phyloP scores from a whole-genome alignment of 1,140 invertebrate genomes.

The Elysia chlorotica region DNA sequence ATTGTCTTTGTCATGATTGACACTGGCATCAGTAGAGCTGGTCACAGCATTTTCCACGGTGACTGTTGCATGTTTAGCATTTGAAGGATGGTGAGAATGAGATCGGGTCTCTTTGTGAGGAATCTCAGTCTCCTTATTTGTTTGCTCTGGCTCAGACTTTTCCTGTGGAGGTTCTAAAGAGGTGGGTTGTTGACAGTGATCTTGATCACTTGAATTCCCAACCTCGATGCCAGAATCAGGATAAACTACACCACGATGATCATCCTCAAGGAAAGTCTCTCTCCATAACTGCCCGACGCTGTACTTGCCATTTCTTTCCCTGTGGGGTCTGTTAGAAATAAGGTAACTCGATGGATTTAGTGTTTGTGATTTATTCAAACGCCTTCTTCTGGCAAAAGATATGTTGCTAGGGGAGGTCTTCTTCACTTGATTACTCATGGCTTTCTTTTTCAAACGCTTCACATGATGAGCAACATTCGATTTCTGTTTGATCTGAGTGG shows the following conservation, averaged over 20 bases:
- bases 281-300: slow-evolving; percentile 20
- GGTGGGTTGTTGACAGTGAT: not conserved
- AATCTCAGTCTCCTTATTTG: not conserved
- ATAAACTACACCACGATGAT: slow-evolving; percentile 1
- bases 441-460: not conserved
- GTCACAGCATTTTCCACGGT: slow-evolving; percentile 3
- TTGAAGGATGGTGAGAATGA: not conserved
- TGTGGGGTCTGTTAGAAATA: slow-evolving; percentile 19
- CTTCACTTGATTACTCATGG: not conserved
- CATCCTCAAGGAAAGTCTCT: slow-evolving; percentile 21
- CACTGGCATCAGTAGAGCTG: not conserved
- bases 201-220: slow-evolving; percentile 14
- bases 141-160: not conserved
- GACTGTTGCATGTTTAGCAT: not conserved
- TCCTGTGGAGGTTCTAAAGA: not conserved
- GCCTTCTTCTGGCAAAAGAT: not conserved
- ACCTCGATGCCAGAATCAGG: slow-evolving; percentile 22
- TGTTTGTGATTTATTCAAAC: not conserved
- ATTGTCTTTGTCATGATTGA: no score
- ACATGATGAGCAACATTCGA: not conserved
- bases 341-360: not conserved
- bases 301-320: slow-evolving; percentile 12
- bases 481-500: not conserved
- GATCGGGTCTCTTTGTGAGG: slow-evolving; percentile 11
- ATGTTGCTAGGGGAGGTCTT: not conserved